Evolutionary conservation across 1,140 invertebrate genomes (phyloP).

Genomic region (Drosophila rhopaloa): DNA sequence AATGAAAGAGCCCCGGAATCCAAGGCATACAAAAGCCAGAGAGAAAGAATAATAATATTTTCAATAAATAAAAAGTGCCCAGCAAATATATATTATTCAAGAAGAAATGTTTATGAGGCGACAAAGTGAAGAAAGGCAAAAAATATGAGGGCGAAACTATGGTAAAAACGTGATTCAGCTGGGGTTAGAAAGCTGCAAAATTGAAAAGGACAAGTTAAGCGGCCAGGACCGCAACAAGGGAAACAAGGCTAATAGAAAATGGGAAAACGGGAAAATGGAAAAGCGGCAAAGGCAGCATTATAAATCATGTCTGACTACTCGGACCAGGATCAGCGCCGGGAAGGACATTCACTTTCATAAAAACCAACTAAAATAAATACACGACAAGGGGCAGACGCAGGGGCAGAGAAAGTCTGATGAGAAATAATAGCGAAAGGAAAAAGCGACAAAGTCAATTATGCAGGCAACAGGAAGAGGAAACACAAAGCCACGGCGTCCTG

Average conservation of each 20-base stretch:
- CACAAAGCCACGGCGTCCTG: slow-evolving; percentile 19
- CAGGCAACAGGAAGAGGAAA: slow-evolving; percentile 50
- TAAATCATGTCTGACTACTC: slow-evolving; percentile 50
- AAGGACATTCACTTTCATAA: slow-evolving; percentile 29
- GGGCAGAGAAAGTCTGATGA: slow-evolving; percentile 29
- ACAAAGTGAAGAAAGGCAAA: slow-evolving; percentile 14
- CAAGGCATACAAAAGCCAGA: background rate
- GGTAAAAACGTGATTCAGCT: slow-evolving; percentile 4
- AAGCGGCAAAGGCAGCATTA: slow-evolving; percentile 29
- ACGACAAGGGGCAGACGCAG: slow-evolving; percentile 1
- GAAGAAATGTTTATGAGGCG: slow-evolving; percentile 23
- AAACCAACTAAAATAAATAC: slow-evolving; percentile 50
- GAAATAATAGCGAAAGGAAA: slow-evolving; percentile 66
- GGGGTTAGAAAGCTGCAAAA: slow-evolving; percentile 23
- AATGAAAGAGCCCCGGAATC: slow-evolving; percentile 2
- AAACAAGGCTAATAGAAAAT: slow-evolving; percentile 42
- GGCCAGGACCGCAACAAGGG: slow-evolving; percentile 24
- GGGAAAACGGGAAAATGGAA: slow-evolving; percentile 27
- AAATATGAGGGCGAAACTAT: slow-evolving; percentile 17
- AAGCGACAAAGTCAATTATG: slow-evolving; percentile 82
- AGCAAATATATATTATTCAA: slow-evolving; percentile 25
- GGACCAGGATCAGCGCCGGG: slow-evolving; percentile 27
- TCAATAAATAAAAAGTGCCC: slow-evolving; percentile 25
- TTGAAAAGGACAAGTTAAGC: slow-evolving; percentile 52
- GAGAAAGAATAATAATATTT: slow-evolving; percentile 27